These are phyloP conservation scores for Tolmerus cingulatus DNA, from an alignment of 2,888 invertebrate genomes.

Conservation along the genomic window DNA sequence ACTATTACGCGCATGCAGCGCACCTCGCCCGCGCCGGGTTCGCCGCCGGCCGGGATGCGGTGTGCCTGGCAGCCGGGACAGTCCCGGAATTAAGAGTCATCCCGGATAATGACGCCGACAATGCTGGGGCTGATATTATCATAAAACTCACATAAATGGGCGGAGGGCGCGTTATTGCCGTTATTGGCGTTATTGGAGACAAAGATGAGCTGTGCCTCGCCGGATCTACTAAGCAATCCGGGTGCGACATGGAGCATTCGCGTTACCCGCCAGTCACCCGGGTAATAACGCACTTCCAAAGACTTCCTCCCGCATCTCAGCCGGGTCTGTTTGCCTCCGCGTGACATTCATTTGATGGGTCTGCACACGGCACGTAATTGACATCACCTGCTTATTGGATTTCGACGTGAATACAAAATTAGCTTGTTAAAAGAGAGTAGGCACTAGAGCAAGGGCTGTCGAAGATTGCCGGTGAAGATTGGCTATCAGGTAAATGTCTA, in stretches of 20 bases:
- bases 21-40: slow-evolving; percentile 1
- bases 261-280: neutral
- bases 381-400: slow-evolving; percentile 25
- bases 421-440: neutral
- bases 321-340: neutral
- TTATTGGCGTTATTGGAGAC: slow-evolving; percentile 35
- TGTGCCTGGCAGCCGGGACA: neutral
- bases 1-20: slow-evolving; percentile 37
- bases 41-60: neutral
- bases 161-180: slow-evolving; percentile 17
- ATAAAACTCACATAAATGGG: slow-evolving; percentile 48
- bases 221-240: slow-evolving; percentile 16
- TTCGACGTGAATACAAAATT: neutral
- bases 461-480: neutral
- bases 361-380: slow-evolving; percentile 32
- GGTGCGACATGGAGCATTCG: slow-evolving; percentile 6
- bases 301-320: neutral
- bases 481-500: neutral
- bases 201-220: neutral
- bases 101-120: slow-evolving; percentile 46
- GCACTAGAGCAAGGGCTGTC: neutral
- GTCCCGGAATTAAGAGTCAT: slow-evolving; percentile 45
- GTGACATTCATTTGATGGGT: slow-evolving; percentile 28
- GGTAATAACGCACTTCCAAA: slow-evolving; percentile 5
- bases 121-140: slow-evolving; percentile 46